Evolutionary conservation across 2,888 invertebrate genomes (phyloP), one percentile per base, ranked within the genome.

Genomic region (Cordilura impudica): DNA sequence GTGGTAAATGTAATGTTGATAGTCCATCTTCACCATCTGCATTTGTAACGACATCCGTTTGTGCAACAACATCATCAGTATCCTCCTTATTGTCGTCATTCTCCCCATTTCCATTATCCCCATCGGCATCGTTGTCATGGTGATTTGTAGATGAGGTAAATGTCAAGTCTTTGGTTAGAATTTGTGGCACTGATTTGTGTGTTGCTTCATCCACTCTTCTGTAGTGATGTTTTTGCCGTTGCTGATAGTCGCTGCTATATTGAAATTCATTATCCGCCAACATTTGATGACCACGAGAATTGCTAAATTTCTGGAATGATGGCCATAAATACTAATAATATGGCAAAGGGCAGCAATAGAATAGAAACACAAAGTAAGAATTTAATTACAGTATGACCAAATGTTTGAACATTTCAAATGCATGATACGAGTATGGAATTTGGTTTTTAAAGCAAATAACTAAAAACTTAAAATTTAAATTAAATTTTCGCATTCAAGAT

Each of bases 281-380:
- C 90, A 94, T 93, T 72, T 94, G 92, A 88, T 94, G 95, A 43
- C 94, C 94, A 76, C 94, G 91, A 0, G 93, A 94, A 89, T 93
- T 94, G 84, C 93, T 92, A 84, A 93, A 92, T 51, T 93, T 92
- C 93, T 95, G 95, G 89, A 95, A 95, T 75, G 79, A 75, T 86
- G 95, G 94, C 95, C 95, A 95, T 88, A 95, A 93, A 90, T 93
- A 92, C 95, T 95, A 92, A 78, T 54, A 63, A 56, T 53, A 49
- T 51, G 61, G 54, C 70, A 83, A 39, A 35, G 10, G 51, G 70
- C 54, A 16, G n/a, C n/a, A 53, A 18, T 54, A 21, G 21, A 12
- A 74, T 16, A 21, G 39, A 56, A 39, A 51, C 8, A 35, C 18
- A 47, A 21, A 23, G 21, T 23, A 74, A 51, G 14, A 10, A 21